Evolutionary conservation across 2,888 invertebrate species (phyloP).

Genomic region (Pseudanteris insignis): DNA sequence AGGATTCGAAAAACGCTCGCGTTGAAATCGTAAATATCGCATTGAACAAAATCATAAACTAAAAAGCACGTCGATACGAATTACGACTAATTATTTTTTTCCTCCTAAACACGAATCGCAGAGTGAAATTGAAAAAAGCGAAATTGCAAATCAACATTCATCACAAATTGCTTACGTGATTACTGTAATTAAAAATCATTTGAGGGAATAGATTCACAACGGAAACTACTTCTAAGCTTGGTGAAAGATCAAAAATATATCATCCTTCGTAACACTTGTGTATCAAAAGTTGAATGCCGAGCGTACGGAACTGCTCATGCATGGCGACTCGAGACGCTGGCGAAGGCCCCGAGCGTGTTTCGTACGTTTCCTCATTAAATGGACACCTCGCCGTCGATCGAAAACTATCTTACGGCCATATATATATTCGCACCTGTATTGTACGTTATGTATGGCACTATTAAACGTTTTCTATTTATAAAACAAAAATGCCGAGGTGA

Average conservation of each 20-base stretch:
- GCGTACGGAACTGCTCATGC: conserved; percentile 29
- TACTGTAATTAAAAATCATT: not conserved
- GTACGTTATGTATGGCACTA: conserved; percentile 33
- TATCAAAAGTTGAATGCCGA: conserved; percentile 27
- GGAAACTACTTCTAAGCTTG: conserved; percentile 3
- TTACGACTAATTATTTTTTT: no score
- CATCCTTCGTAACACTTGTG: conserved; percentile 22
- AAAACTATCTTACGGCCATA: conserved; percentile 35
- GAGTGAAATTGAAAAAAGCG: no score
- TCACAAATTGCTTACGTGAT: not conserved
- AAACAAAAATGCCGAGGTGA: no score
- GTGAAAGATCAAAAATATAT: conserved; percentile 29
- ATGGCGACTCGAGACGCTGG: conserved; percentile 29
- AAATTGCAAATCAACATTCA: no score
- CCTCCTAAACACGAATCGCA: no score
- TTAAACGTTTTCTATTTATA: conserved; percentile 37
- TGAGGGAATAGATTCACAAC: conserved; percentile 1
- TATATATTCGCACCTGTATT: conserved; percentile 20
- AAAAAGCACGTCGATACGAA: no score
- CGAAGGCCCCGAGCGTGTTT: conserved; percentile 32
- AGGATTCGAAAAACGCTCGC: no score
- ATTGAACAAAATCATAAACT: no score
- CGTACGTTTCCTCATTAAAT: conserved; percentile 43
- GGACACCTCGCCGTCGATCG: conserved; percentile 37
- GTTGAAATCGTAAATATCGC: no score